Evolutionary conservation across 2,888 invertebrate genomes (phyloP), one percentile per base, ranked within the genome.

Genomic region (Drosophila anomalata): DNA sequence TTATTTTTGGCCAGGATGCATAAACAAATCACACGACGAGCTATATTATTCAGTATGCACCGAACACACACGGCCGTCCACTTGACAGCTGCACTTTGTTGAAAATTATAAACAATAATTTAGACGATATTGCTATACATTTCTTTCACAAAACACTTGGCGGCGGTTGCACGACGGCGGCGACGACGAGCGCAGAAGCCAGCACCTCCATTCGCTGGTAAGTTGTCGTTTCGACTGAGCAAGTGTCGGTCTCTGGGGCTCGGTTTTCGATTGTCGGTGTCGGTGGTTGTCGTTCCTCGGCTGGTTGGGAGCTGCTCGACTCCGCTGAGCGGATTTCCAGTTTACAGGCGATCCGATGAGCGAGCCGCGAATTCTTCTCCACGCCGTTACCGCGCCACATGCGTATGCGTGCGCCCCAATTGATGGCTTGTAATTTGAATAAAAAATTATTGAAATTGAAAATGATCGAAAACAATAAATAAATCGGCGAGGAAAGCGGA

Each of bases 171-270:
- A 73, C 73, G 33, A 79, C 76, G 84, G 74, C 83, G 85, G 73
- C 89, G 87, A 71, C 76, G 73, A 84, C 72, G 77, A 76, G 59
- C 65, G 76, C 53, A 60, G 80, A 79, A 87, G 88, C 85, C 87
- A 88, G 81, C 90, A 90, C 90, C 90, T 91, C 92, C 90, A 91
- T 89, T 87, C 92, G 91, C 92, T 90, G 86, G 90, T 87, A 89
- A 91, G 91, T 90, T 90, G 89, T 90, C 89, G 92, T 90, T 93
- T 91, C 89, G 93, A 92, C 88, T 93, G 93, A 85, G 92, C 89
- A 89, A 90, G 89, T 87, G 89, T 89, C 85, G 89, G 89, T 77
- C 52, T 58, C 52, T 36, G 36, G 36, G 36, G 36, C n/a, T 36
- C 36, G 36, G n/a, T 36, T 36, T 36, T 59, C 44, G 26, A 14